Conservation (phyloP, 2,113 vertebrate genomes). For the Neolamprologus tretocephalus region DNA sequence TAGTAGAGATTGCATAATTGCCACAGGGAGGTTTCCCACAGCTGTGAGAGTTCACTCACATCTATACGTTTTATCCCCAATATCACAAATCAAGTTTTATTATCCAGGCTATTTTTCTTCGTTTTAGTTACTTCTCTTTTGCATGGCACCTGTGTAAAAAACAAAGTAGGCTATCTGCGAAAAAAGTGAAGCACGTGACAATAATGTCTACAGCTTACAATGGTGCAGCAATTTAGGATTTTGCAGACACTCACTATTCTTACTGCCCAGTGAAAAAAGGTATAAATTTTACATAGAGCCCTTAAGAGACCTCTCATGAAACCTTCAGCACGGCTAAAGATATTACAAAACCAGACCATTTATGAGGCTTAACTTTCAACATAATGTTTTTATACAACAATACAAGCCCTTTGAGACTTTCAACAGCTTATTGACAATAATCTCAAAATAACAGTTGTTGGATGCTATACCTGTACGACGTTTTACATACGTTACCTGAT, state of each 20-base stretch:
- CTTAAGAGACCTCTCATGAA: neutral
- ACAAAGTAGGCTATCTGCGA: neutral
- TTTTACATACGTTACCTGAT: neutral
- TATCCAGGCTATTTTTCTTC: neutral
- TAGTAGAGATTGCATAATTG: neutral
- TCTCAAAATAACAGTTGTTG: neutral
- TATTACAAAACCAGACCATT: neutral
- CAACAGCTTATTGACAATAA: neutral
- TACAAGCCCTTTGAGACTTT: neutral
- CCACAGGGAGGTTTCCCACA: neutral
- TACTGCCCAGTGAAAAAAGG: neutral
- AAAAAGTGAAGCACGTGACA: neutral
- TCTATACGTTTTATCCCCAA: neutral
- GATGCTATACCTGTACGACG: neutral
- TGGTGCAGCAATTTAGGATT: neutral
- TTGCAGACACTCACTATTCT: neutral
- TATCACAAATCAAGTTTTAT: neutral
- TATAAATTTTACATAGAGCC: neutral
- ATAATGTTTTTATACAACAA: neutral
- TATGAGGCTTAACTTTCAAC: slow-evolving; percentile 3
- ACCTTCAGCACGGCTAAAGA: neutral
- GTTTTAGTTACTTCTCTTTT: neutral
- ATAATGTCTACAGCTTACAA: neutral
- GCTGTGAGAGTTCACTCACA: neutral
- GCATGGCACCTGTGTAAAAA: neutral